Evolutionary conservation across 2,888 invertebrate genomes (phyloP), one percentile per base, ranked within the genome.

Genomic region (Drosophila barbarae): DNA sequence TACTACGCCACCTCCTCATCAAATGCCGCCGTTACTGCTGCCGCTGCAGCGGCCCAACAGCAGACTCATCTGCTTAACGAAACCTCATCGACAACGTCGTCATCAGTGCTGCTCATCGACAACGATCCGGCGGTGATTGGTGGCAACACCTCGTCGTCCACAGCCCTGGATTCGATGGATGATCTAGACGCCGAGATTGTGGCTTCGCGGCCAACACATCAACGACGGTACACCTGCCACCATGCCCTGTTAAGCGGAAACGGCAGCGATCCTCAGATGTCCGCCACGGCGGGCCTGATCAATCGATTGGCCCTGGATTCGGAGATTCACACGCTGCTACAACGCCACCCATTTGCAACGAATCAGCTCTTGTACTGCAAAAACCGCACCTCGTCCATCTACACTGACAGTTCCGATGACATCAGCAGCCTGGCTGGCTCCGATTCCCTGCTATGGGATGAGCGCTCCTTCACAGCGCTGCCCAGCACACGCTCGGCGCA

Each of bases 371-470:
- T 92, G 39, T 90, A 90, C 63, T 91, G 92, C 59, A 92, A 92
- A 83, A 93, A 93, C 87, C 91, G 94, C 69, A 93, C 95, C 38
- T 94, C 94, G 56, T 95, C 95, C 73, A 95, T 95, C 59, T 96
- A 95, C 90, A 96, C 96, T 2, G 96, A 96, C 88, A 95, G 95
- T 86, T 95, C 94, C 42, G 96, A 96, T 88, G 96, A 96, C 89
- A 93, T 95, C 53, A 95, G 95, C 36, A 95, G 95, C 85, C 90
- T 95, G 56, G 93, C 94, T 0, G 95, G 95, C 63, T 94, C 94
- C 1, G 95, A 95, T 88, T 92, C 92, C 13, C 88, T 94, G 83
- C 92, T 92, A 84, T 92, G 93, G 92, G 94, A 94, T 84, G 94
- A 94, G 70, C 90, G 93, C 21, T 92, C 92, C 42, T 91, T 93